Evolutionary conservation across 2,113 vertebrate species (phyloP).

Genomic region (Sinocyclocheilus rhinocerous): DNA sequence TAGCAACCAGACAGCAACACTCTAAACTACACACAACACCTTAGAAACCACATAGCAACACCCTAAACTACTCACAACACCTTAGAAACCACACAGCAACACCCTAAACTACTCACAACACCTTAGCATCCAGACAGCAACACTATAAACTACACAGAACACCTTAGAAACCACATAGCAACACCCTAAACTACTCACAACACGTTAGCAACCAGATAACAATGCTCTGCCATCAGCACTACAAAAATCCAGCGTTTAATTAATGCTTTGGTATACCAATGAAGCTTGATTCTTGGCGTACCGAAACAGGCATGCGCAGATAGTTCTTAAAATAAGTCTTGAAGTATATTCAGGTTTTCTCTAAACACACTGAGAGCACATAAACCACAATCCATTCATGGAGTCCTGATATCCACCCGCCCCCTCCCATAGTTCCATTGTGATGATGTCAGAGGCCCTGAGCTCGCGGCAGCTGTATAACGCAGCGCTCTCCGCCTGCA

Average conservation of each 20-base stretch:
- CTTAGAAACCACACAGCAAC: too few species aligned
- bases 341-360: neutral
- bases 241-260: neutral
- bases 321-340: neutral
- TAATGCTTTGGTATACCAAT: neutral
- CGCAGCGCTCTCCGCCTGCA: neutral
- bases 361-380: neutral
- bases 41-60: accelerated
- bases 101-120: too few species aligned
- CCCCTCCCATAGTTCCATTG: constrained; percentile 5
- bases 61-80: too few species aligned
- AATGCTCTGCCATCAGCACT: too few species aligned
- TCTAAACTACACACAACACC: too few species aligned
- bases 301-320: neutral
- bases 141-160: too few species aligned
- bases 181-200: too few species aligned
- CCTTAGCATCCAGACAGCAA: too few species aligned
- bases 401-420: neutral
- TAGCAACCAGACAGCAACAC: too few species aligned
- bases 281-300: neutral
- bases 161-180: too few species aligned
- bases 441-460: constrained; percentile 12
- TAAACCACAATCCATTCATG: neutral
- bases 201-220: too few species aligned
- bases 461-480: neutral